Conservation (phyloP, 2,888 invertebrate species). For the Folsomia manolachei region DNA sequence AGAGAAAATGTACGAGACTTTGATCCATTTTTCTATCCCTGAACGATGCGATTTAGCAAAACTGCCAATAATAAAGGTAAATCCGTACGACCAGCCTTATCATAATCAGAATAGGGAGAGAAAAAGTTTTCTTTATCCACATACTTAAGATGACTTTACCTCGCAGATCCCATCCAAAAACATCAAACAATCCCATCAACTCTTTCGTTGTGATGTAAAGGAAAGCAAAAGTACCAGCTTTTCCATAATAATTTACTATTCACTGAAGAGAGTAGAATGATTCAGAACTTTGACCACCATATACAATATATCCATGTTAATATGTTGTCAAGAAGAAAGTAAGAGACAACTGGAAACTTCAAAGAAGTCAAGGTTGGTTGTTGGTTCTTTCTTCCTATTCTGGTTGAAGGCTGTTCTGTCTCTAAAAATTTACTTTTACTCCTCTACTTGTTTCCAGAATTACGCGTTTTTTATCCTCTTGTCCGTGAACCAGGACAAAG, state of each 20-base stretch:
- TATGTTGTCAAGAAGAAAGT: background rate
- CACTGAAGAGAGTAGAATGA: no score
- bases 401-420: background rate
- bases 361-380: background rate
- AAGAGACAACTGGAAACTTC: background rate
- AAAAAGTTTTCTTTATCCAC: background rate
- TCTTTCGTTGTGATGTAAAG: no score
- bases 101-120: background rate
- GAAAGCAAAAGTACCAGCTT: no score
- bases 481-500: background rate
- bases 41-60: background rate
- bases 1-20: no score
- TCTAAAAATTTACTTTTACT: background rate
- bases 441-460: background rate
- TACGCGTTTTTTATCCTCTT: background rate
- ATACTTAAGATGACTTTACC: background rate
- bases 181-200: no score
- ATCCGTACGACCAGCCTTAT: background rate
- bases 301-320: background rate
- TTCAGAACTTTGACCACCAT: background rate
- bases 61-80: conserved; percentile 1
- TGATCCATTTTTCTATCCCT: no score
- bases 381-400: no score
- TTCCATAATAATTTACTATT: no score
- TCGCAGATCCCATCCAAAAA: no score